Evolutionary conservation across 2,113 vertebrate species (phyloP).

Genomic region (Bos taurus): DNA sequence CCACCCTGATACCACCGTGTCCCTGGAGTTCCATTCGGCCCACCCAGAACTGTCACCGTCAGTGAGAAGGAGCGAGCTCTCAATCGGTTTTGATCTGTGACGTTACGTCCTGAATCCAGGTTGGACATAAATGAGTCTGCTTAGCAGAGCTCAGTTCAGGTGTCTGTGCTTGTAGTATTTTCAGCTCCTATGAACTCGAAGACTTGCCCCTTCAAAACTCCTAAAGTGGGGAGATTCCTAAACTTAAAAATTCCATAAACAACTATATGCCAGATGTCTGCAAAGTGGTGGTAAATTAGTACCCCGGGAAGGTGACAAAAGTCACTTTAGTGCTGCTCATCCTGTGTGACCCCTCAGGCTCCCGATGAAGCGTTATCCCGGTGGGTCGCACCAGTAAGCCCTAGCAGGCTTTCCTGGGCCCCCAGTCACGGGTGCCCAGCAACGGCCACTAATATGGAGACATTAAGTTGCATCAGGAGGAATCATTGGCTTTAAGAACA

Average conservation of each 20-base stretch:
- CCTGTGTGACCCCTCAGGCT: neutral
- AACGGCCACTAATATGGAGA: neutral
- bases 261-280: neutral
- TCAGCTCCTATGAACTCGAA: neutral
- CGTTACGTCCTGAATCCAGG: neutral
- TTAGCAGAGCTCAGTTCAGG: neutral
- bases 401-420: neutral
- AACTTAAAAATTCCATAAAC: slow-evolving; percentile 15
- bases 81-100: neutral
- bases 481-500: neutral
- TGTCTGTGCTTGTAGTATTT: neutral
- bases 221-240: neutral
- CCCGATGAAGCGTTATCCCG: neutral
- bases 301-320: neutral
- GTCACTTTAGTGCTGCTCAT: neutral
- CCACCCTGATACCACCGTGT: neutral
- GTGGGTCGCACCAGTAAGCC: neutral
- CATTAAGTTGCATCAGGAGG: slow-evolving; percentile 22
- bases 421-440: neutral
- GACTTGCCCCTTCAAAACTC: neutral
- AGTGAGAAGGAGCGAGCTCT: neutral
- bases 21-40: neutral
- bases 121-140: neutral
- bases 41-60: too few relatives aligned
- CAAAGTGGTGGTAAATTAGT: neutral